Evolutionary conservation across 1,140 invertebrate genomes (phyloP), one percentile per base, ranked within the genome.

Genomic region (Acromyrmex heyeri): DNA sequence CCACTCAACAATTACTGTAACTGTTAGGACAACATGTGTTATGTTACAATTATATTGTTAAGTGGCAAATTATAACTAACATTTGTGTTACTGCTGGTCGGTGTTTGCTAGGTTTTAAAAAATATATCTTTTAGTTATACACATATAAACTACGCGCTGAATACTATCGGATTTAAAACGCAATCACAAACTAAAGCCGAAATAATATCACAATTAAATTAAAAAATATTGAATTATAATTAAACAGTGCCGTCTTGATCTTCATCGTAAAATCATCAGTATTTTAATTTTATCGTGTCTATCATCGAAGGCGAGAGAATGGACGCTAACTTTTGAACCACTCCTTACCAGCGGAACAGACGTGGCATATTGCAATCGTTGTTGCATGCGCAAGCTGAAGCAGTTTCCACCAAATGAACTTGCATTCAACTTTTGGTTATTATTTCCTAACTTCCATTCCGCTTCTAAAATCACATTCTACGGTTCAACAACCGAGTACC

Each of bases 371-470:
- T 59, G 53, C 55, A 61, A 82, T 82, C 34, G 67, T 3, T 48
- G 38, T 82, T 82, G 67, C 79, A 73, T 73, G 79, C 67, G 24
- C 67, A 6, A 24, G 55, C 21, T 61, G 59, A 83, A 73, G 69
- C 24, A 50, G 79, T 73, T 82, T 82, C 67, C 59, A 24, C 30
- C 67, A 75, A 83, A 83, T 62, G 55, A 75, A 83, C 69, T 75
- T 75, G 79, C 69, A 75, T 83, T 83, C 69, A 83, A 83, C 69
- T 83, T 62, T 83, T 18, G 55, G 24, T 62, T 83, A 83, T 83
- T 83, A 83, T 83, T 83, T 83, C 38, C 55, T 50, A 83, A 83
- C 69, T 75, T 83, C 38, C 69, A 34, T 75, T 61, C n/a, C 79
- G 44, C 27, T 21, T 21, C 65, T 69, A 50, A 65, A 83, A 83